Percentiles rank a stretch among this genome's conserved stretches.
phyloP scores from a whole-genome alignment of 2,797 vertebrate species.

The Xenops minutus region DNA sequence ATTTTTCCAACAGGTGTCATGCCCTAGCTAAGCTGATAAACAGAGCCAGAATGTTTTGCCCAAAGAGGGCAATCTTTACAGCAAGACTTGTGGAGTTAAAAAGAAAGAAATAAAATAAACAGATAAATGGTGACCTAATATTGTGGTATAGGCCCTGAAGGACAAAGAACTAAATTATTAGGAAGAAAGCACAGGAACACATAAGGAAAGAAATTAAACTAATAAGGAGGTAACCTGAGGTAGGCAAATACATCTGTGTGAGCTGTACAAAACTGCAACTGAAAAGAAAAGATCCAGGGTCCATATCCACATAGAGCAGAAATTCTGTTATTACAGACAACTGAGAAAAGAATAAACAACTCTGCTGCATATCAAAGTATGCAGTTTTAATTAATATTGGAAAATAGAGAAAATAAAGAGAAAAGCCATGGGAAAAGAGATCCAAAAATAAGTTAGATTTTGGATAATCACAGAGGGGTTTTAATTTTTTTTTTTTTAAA shows the following conservation, averaged over 20 bases:
- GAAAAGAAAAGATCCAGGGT: background rate
- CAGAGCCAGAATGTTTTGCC: slow-evolving; percentile 19
- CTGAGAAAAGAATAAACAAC: slow-evolving; percentile 1
- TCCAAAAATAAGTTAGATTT: slow-evolving; percentile 22
- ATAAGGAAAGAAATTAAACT: slow-evolving; percentile 4
- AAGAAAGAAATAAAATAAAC: slow-evolving; percentile 41
- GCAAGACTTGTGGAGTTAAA: background rate
- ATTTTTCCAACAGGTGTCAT: background rate
- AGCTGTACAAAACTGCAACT: background rate
- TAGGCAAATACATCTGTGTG: background rate
- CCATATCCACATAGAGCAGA: background rate
- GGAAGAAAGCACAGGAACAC: background rate
- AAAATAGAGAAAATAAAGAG: slow-evolving; percentile 16
- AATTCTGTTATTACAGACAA: background rate
- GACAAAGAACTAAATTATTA: background rate
- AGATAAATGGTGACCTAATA: slow-evolving; percentile 17
- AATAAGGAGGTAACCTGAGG: background rate
- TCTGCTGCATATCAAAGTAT: background rate
- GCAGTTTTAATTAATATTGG: background rate
- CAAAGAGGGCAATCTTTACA: slow-evolving; percentile 2
- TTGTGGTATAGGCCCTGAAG: background rate
- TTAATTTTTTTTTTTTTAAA: background rate
- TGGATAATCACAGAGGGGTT: background rate
- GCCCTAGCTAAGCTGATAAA: slow-evolving; percentile 9
- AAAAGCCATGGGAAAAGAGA: background rate